Evolutionary conservation across 30 jellyfish, hydroid and myxozoan genomes (phyloP).

Genomic region (Aurelia sp.): DNA sequence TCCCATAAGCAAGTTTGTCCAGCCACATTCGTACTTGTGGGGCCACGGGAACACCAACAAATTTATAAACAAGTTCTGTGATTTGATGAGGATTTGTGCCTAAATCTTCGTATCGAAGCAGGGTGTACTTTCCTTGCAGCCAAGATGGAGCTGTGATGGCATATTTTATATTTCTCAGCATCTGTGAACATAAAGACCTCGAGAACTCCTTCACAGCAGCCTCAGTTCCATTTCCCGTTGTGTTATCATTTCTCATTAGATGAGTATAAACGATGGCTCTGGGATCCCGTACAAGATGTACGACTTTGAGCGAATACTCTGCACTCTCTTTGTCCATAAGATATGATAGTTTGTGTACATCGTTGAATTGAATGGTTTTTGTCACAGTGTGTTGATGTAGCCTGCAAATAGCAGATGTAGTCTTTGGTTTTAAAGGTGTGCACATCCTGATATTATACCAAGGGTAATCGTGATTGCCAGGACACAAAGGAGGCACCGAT

Average conservation of each 20-base stretch:
- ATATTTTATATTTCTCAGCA: constrained; percentile 93
- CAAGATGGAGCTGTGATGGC: constrained; percentile 99
- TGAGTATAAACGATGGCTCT: constrained; percentile 97
- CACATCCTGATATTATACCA: constrained; percentile 98
- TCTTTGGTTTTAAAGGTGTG: constrained; percentile 97
- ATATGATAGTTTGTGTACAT: constrained; percentile 96
- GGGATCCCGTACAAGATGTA: constrained; percentile 99
- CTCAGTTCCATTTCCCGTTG: constrained; percentile 74
- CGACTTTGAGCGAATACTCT: constrained; percentile 96
- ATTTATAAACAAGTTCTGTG: constrained; percentile 94
- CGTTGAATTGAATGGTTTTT: constrained; percentile 90
- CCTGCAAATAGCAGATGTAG: constrained; percentile 99
- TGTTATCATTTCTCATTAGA: constrained; percentile 71
- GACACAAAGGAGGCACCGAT: constrained; percentile 99
- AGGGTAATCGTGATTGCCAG: constrained; percentile 91
- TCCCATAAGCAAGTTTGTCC: constrained; percentile 91
- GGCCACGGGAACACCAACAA: constrained; percentile 98
- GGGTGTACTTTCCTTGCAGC: constrained; percentile 98
- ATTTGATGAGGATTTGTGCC: constrained; percentile 99
- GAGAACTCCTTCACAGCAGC: constrained; percentile 81
- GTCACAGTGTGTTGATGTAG: constrained; percentile 98
- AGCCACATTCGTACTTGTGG: constrained; percentile 99
- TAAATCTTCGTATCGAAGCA: constrained; percentile 97
- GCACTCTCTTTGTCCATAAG: constrained; percentile 99
- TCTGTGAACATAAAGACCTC: constrained; percentile 82